Evolutionary conservation across 2,113 vertebrate genomes (phyloP).

Genomic region (Corythaixoides concolor): DNA sequence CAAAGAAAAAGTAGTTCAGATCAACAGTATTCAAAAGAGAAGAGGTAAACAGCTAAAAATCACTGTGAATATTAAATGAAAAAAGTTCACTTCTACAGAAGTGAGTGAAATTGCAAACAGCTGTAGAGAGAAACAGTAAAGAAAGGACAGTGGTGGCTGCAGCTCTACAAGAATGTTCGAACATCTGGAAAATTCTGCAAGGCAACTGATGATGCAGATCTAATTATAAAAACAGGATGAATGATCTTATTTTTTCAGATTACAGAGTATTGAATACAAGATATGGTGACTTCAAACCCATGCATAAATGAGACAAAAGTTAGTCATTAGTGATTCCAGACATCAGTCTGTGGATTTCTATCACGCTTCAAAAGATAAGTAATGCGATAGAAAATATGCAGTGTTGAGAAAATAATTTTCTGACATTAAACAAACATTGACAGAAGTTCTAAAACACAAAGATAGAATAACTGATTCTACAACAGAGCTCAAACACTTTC

Average conservation of each 20-base stretch:
- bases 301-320: not conserved
- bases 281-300: not conserved
- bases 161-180: not conserved
- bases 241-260: not conserved
- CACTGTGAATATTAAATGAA: not conserved
- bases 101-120: not conserved
- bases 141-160: not conserved
- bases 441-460: not conserved
- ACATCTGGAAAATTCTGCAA: not conserved
- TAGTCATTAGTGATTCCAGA: not conserved
- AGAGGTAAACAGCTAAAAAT: not conserved
- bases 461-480: not conserved
- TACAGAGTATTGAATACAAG: not conserved
- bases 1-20: not conserved
- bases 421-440: not conserved
- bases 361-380: not conserved
- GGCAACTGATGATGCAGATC: not conserved
- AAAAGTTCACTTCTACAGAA: not conserved
- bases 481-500: not conserved
- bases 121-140: not conserved
- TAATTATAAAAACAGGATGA: not conserved
- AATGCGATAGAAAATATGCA: not conserved
- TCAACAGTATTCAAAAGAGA: not conserved
- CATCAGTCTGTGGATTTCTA: not conserved
- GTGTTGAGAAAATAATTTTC: not conserved